phyloP scores from a whole-genome alignment of 2,888 invertebrate genomes.

The Cephus rjabovi region DNA sequence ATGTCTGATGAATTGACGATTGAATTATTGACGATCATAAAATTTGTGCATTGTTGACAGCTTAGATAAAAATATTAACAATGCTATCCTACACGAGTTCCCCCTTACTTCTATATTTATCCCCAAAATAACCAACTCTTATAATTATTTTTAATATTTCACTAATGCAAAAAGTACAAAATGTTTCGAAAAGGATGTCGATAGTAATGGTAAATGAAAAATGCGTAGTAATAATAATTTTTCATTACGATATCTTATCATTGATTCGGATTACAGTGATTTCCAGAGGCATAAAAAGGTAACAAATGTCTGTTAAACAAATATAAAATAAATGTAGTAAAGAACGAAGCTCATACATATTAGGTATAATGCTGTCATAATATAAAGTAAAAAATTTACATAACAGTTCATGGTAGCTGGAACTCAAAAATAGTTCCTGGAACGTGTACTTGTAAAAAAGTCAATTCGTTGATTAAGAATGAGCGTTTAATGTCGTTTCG shows the following conservation, averaged over 20 bases:
- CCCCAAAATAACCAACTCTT: too few species aligned
- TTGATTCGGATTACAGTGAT: not conserved
- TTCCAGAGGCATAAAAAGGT: not conserved
- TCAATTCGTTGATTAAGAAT: constrained; percentile 6
- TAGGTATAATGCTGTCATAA: not conserved
- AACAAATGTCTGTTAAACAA: not conserved
- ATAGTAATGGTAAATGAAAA: too few species aligned
- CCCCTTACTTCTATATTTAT: too few species aligned
- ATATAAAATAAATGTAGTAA: not conserved
- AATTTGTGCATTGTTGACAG: not conserved
- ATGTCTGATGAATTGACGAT: not conserved
- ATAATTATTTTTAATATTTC: too few species aligned
- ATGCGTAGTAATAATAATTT: too few species aligned
- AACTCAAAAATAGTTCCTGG: not conserved
- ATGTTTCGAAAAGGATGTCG: too few species aligned
- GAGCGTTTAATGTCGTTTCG: constrained; percentile 28
- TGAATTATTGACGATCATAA: not conserved
- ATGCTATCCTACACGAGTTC: too few species aligned
- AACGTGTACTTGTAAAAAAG: not conserved
- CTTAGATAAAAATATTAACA: not conserved
- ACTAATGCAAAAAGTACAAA: too few species aligned
- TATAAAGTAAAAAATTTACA: not conserved
- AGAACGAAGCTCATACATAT: not conserved
- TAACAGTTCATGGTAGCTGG: not conserved
- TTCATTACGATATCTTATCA: not conserved